Conservation (phyloP, 2,797 vertebrate genomes). For the Phataginus tricuspis region DNA sequence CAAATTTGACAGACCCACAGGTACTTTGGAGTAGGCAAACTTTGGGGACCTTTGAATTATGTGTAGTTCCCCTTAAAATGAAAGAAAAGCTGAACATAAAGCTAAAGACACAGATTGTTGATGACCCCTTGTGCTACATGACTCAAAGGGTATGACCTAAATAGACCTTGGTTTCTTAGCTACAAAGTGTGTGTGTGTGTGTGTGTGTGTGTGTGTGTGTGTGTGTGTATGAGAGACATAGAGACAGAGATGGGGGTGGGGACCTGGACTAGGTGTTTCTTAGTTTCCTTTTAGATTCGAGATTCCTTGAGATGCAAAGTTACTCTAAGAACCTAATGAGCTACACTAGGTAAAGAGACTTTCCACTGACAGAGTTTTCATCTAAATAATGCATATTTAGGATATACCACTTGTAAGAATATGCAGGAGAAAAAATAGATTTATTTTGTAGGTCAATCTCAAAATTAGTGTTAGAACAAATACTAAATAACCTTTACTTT, state of each 20-base stretch:
- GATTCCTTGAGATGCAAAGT: neutral
- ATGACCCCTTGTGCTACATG: neutral
- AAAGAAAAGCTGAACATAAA: neutral
- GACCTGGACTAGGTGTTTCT: neutral
- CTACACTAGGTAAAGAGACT: neutral
- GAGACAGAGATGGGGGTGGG: neutral
- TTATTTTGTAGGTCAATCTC: neutral
- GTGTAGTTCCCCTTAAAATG: neutral
- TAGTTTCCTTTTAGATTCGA: neutral
- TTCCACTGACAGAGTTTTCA: neutral
- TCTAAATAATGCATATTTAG: neutral
- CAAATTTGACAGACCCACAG: neutral
- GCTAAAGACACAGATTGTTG: neutral
- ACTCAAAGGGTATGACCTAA: neutral
- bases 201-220: neutral
- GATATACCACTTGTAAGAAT: neutral
- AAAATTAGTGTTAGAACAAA: slow-evolving; percentile 37
- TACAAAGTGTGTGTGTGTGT: neutral
- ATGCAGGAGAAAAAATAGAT: neutral
- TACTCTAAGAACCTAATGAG: neutral
- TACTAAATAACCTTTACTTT: slow-evolving; percentile 3
- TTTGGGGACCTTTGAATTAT: neutral
- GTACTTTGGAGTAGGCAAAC: neutral
- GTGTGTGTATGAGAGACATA: neutral
- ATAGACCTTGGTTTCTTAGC: neutral